phyloP scores from a whole-genome alignment of 1,140 invertebrate species.

The Rhynchophorus ferrugineus region DNA sequence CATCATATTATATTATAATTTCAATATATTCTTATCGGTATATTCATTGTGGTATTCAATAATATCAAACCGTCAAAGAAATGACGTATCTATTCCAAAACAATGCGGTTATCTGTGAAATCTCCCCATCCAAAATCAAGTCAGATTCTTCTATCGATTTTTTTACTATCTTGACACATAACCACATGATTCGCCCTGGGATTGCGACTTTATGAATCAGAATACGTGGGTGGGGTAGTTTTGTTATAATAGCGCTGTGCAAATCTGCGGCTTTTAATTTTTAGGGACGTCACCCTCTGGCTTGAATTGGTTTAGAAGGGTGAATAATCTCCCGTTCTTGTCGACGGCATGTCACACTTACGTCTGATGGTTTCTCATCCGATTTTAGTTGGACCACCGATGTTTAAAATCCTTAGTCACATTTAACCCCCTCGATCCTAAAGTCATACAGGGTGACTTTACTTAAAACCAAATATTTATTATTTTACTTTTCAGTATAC shows the following conservation, averaged over 20 bases:
- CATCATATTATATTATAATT: too few relatives aligned
- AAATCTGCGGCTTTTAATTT: constrained; percentile 36
- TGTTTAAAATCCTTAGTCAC: background rate
- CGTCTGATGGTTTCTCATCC: background rate
- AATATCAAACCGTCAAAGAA: background rate
- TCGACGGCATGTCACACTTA: background rate
- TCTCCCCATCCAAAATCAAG: background rate
- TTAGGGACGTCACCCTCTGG: constrained; percentile 31
- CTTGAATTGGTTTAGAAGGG: constrained; percentile 26
- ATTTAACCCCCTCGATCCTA: background rate
- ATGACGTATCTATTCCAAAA: background rate
- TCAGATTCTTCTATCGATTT: background rate
- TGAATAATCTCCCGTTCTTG: constrained; percentile 27
- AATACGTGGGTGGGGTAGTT: constrained; percentile 20
- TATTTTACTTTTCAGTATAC: too few relatives aligned
- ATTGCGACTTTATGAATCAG: background rate
- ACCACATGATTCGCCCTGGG: background rate
- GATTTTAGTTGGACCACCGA: background rate
- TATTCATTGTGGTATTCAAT: too few relatives aligned
- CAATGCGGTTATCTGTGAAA: background rate
- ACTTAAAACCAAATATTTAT: too few relatives aligned
- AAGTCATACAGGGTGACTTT: background rate
- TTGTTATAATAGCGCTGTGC: constrained; percentile 29
- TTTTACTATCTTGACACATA: background rate
- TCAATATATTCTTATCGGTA: too few relatives aligned